These are phyloP conservation scores for Distichodus sexfasciatus DNA, from an alignment of 2,797 vertebrate species.

Conservation along the genomic window DNA sequence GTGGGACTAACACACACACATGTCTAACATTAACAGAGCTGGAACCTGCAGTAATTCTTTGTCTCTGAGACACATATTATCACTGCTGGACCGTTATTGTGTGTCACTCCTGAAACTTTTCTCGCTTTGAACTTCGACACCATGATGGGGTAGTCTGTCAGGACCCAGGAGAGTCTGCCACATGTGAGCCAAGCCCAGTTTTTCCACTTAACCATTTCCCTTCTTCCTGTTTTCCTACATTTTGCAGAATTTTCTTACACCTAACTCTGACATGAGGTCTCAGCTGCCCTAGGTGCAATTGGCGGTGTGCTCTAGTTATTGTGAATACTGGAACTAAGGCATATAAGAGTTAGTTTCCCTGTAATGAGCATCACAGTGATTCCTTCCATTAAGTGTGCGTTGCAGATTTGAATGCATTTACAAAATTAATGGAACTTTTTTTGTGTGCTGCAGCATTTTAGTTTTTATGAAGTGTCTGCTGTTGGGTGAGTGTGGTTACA, in stretches of 20 bases:
- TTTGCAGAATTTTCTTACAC: not conserved
- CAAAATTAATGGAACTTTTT: not conserved
- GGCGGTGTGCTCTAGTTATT: not conserved
- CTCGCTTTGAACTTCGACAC: too few relatives aligned
- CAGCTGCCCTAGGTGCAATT: not conserved
- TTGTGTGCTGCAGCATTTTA: not conserved
- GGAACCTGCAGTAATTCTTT: not conserved
- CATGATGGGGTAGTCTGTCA: too few relatives aligned
- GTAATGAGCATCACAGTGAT: not conserved
- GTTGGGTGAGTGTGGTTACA: not conserved
- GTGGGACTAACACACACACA: not conserved
- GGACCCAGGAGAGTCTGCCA: too few relatives aligned
- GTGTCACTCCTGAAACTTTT: too few relatives aligned
- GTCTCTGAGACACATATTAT: too few relatives aligned
- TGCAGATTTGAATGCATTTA: not conserved
- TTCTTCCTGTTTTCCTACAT: not conserved
- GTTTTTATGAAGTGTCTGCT: not conserved
- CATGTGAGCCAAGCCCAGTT: too few relatives aligned
- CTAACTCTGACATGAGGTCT: not conserved
- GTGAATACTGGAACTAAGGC: not conserved
- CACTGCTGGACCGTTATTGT: too few relatives aligned
- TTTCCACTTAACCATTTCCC: too few relatives aligned
- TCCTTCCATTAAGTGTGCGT: not conserved
- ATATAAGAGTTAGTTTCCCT: not conserved
- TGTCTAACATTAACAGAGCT: not conserved